Evolutionary conservation across 2,797 vertebrate genomes (phyloP), one percentile per base, ranked within the genome.

Genomic region (Ataeniobius toweri): DNA sequence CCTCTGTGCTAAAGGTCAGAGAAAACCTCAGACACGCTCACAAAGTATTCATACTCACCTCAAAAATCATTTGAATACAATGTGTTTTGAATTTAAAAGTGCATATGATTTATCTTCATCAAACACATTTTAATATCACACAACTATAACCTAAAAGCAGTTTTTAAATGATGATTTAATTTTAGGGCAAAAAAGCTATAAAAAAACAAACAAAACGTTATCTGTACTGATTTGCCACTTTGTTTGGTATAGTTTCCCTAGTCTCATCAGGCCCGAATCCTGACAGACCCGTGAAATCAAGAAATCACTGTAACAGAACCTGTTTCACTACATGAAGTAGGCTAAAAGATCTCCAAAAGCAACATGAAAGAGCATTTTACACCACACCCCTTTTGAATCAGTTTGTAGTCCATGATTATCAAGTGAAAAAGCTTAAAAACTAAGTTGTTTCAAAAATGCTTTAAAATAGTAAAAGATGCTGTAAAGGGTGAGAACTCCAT

Each of bases 1-100:
- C 98, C 74, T 98, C 97, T 22, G 85, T 99, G 83, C 94, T 99
- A 6, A 98, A 99, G 97, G 98, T 99, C 91, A 86, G 91, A 28
- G 26, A 48, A 61, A 26, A 50, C 59, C 51, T 24, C 24, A 1
- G 2, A n/a, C 22, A 39, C n/a, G 9, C 5, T 61, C 59, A 61
- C 59, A n/a, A 31, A 20, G 13, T 18, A 61, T 36, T 31, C 18
- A 31, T 28, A 28, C 58, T 61, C 13, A 61, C 14, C 5, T 31
- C 58, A 16, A 28, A 18, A 61, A 31, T 5, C 58, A 31, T 1
- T 61, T 24, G 18, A 20, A 36, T 20, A 65, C 2, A 22, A 22
- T 55, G 20, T 22, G 9, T 58, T 58, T 26, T 58, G 55, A 58
- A 58, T n/a, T n/a, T 58, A 58, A 58, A 26, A 8, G 26, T 55